phyloP scores from a whole-genome alignment of 37 sponge, comb jelly and placozoan genomes.

The Lycopodina hypogea region DNA sequence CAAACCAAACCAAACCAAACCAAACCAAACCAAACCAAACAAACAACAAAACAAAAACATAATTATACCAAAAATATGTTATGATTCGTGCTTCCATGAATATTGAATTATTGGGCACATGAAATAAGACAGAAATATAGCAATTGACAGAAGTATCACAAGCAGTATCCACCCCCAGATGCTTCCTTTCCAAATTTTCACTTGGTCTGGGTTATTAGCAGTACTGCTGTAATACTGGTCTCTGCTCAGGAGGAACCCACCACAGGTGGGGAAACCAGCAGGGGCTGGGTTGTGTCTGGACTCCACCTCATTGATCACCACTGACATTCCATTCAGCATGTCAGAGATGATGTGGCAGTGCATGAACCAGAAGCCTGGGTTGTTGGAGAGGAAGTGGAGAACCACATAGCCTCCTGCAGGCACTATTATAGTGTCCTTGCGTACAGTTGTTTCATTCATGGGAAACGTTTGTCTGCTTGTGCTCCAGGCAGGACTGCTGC shows the following conservation, averaged over 20 bases:
- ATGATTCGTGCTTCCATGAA: too few species aligned
- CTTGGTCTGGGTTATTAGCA: background rate
- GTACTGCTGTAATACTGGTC: background rate
- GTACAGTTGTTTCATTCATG: constrained; percentile 1
- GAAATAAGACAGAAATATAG: too few species aligned
- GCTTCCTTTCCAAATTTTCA: background rate
- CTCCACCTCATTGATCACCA: constrained; percentile 53
- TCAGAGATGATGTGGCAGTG: constrained; percentile 87
- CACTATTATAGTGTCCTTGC: constrained; percentile 81
- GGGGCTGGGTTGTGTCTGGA: constrained; percentile 42
- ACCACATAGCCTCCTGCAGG: constrained; percentile 82
- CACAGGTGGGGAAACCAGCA: constrained; percentile 12
- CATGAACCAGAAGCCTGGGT: constrained; percentile 88
- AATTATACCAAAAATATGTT: too few species aligned
- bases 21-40: too few species aligned
- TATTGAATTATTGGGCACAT: too few species aligned
- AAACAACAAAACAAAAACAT: too few species aligned
- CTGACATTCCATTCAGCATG: constrained; percentile 72
- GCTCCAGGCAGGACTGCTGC: constrained; percentile 10
- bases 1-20: too few species aligned
- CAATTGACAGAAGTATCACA: too few species aligned
- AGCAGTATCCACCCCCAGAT: too few species aligned
- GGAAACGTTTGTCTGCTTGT: too few species aligned
- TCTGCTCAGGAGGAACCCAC: constrained; percentile 11
- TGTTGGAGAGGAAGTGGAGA: constrained; percentile 65